Evolutionary conservation across 1,140 invertebrate genomes (phyloP), one percentile per base, ranked within the genome.

Genomic region (Drosophila sucinea): DNA sequence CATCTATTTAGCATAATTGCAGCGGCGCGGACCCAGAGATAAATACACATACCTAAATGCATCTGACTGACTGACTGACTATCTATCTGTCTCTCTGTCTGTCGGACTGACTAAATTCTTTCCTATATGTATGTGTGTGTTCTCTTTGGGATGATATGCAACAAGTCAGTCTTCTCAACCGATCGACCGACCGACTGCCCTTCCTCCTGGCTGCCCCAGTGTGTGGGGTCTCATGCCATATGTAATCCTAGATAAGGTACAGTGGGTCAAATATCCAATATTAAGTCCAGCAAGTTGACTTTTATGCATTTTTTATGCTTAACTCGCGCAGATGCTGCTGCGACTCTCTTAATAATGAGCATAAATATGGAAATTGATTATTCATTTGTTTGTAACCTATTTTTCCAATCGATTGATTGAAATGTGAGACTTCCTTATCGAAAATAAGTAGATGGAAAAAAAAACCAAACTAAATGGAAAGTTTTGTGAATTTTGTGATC

Each of bases 1-100:
- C 69, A 87, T 84, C 80, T 87, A 84, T 74, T 89, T 87, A 87
- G 84, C 84, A 87, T 87, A 87, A 87, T 87, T 89, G 77, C 70
- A 73, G 72, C 60, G 38, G 47, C 67, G 40, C 17, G 17, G 17
- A 23, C 58, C 75, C 44, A 17, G 30, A 32, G 41, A 27, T 51
- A 27, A 55, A 40, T 27, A 60, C n/a, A 35, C 40, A 41, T 41
- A 41, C 44, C 44, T 47, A 47, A 47, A 47, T 51, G 44, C 44
- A 51, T 51, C 23, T 3, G 25, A 38, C 35, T 11, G 35, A 11
- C 35, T 38, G 44, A 2, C 17, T 47, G 23, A 23, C 17, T 8
- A 47, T 47, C 17, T 25, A 23, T 47, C 7, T 47, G 23, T 25
- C 63, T 51, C 54, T 63, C 60, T 23, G 54, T 60, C n/a, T n/a